Base-by-base conservation (phyloP, 2,888 invertebrate species). In the Sinelater perroti region DNA sequence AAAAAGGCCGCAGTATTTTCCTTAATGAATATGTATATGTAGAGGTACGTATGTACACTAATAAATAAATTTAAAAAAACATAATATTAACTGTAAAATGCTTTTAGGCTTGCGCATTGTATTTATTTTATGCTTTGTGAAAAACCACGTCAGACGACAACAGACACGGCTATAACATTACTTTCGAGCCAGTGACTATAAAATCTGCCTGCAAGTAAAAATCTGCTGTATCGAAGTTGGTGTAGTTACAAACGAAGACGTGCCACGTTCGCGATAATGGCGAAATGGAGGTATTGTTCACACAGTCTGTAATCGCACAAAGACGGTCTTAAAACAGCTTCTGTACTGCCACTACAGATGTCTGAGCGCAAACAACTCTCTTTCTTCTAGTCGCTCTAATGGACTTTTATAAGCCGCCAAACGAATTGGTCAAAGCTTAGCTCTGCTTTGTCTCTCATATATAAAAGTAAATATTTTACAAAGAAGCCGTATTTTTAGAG, bases 241-340 rank as follows among this genome's bases (percentile, higher is more conserved):
- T 28, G 40, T 50, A 38, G 45, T 50, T 50, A 52, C 52, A 52
- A 52, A 42, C 31, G 40, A 52, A 52, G 38, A 52, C 42, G 52
- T 52, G 52, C 28, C 42, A 44, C 52, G 44, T 42, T 52, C 24
- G 42, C 30, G 52, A 52, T 52, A 52, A 52, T 52, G 44, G 52
- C 42, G 58, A 45, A 63, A 66, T 58, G 57, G 61, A 53, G 45
- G 61, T 57, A 62, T 64, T 64, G 63, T 62, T 62, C 55, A 64
- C 55, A 51, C 54, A 57, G 60, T 52, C 44, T 52, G 60, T 62
- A 61, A 64, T 64, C 58, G 52, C 56, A 62, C 64, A 60, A 64
- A 64, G 52, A 62, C 30, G 35, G 47, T 47, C 38, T 55, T 55
- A 55, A 46, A 55, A 40, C 47, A 40, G 54, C 40, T 55, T 55